Conservation (phyloP, 1,140 invertebrate genomes). For the Oncopodura yosiiana region DNA sequence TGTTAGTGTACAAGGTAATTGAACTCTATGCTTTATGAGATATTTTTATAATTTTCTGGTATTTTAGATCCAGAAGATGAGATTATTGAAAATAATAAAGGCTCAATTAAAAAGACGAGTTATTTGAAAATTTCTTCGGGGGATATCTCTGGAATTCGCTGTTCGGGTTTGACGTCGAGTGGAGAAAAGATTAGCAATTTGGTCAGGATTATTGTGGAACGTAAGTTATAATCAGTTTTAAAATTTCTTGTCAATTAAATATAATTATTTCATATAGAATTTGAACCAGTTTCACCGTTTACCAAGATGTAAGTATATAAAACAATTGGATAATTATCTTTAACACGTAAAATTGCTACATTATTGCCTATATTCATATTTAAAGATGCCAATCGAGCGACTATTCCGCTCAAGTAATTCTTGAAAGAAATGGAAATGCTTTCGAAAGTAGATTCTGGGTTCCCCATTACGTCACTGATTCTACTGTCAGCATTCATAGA, state of each 20-base stretch:
- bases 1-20: too few species aligned
- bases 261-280: not conserved
- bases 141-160: too few species aligned
- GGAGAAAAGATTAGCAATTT: too few species aligned
- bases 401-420: not conserved
- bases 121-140: too few species aligned
- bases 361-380: not conserved
- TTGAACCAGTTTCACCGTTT: not conserved
- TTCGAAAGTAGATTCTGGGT: constrained; percentile 8
- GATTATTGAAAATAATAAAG: too few species aligned
- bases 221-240: too few species aligned
- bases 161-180: too few species aligned
- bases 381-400: not conserved
- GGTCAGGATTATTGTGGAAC: too few species aligned
- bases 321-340: not conserved
- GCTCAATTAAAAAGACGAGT: too few species aligned
- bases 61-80: too few species aligned
- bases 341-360: not conserved
- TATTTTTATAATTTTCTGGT: too few species aligned
- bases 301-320: not conserved
- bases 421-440: not conserved
- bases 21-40: too few species aligned
- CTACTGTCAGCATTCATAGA: not conserved
- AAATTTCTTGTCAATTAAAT: not conserved
- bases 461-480: not conserved